Evolutionary conservation across 2,888 invertebrate genomes (phyloP).

Genomic region (Epistrophella euchroma): DNA sequence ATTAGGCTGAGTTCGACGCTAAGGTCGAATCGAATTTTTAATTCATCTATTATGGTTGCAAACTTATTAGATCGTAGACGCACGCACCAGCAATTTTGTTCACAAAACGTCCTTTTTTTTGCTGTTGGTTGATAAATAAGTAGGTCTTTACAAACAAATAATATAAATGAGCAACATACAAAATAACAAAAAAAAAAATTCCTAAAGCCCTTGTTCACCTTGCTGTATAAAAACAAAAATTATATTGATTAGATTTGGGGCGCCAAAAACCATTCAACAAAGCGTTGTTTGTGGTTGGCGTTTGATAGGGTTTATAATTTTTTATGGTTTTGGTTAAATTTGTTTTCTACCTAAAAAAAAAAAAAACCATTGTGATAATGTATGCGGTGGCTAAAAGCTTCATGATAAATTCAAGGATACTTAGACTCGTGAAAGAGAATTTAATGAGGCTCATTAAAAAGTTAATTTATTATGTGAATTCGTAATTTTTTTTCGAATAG

Average conservation of each 20-base stretch:
- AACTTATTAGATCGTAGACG: constrained; percentile 6
- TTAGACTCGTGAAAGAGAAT: constrained; percentile 11
- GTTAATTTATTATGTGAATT: constrained; percentile 19
- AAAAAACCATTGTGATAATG: constrained; percentile 30
- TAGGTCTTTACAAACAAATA: constrained; percentile 55
- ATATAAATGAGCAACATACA: constrained; percentile 49
- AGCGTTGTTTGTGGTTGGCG: constrained; percentile 10
- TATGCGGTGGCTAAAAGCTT: constrained; percentile 26
- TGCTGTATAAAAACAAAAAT: background rate
- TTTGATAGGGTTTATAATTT: constrained; percentile 32
- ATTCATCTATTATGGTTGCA: constrained; percentile 25
- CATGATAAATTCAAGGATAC: constrained; percentile 32
- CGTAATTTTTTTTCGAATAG: background rate
- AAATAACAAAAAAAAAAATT: background rate
- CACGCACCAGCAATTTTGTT: constrained; percentile 27
- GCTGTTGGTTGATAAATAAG: constrained; percentile 31
- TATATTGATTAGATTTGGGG: constrained; percentile 25
- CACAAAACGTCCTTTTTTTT: constrained; percentile 7
- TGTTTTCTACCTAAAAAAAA: constrained; percentile 29
- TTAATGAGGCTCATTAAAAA: constrained; percentile 36
- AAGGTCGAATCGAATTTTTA: constrained; percentile 17
- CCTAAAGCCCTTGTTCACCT: background rate
- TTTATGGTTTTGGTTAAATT: background rate
- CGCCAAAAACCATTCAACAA: constrained; percentile 29
- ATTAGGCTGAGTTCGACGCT: constrained; percentile 37